These are phyloP conservation scores for Trachelus stipa DNA, from an alignment of 2,888 invertebrate genomes.

Conservation along the genomic window DNA sequence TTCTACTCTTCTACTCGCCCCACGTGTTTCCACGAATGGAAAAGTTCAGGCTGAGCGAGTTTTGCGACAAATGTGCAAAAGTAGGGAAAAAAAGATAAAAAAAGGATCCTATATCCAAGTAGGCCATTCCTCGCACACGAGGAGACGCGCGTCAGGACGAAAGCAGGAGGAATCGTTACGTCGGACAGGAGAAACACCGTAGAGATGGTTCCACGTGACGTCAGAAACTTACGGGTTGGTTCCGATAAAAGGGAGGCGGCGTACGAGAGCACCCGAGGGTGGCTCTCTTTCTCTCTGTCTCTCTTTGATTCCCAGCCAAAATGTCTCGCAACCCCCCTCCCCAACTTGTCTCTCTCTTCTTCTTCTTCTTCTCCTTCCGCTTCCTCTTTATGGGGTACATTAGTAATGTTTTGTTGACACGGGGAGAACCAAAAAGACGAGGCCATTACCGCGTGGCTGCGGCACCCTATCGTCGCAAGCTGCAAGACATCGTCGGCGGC, in stretches of 20 bases:
- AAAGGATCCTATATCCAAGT: too few species aligned
- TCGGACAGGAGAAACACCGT: too few species aligned
- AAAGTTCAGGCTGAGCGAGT: too few species aligned
- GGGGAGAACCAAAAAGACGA: slow-evolving; percentile 40
- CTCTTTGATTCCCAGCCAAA: slow-evolving; percentile 39
- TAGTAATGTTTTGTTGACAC: slow-evolving; percentile 64
- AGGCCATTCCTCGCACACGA: too few species aligned
- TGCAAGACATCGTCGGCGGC: background rate
- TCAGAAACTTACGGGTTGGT: slow-evolving; percentile 5
- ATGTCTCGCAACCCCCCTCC: slow-evolving; percentile 27
- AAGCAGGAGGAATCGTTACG: too few species aligned
- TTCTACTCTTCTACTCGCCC: too few species aligned
- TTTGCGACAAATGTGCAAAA: too few species aligned
- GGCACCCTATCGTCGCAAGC: slow-evolving; percentile 22
- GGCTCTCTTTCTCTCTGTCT: slow-evolving; percentile 25
- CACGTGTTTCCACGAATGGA: too few species aligned
- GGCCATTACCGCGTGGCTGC: slow-evolving; percentile 51
- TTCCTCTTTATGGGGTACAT: slow-evolving; percentile 33
- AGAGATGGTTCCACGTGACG: too few species aligned
- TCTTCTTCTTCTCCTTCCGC: background rate
- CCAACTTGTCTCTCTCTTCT: background rate
- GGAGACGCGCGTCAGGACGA: too few species aligned
- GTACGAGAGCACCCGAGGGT: slow-evolving; percentile 26
- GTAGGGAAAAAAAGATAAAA: too few species aligned
- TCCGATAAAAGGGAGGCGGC: slow-evolving; percentile 16